A percentile compares a stretch with the other conserved stretches of the same genome.
Conservation (phyloP, 2,888 invertebrate species). For the Lepidonotus clava region DNA sequence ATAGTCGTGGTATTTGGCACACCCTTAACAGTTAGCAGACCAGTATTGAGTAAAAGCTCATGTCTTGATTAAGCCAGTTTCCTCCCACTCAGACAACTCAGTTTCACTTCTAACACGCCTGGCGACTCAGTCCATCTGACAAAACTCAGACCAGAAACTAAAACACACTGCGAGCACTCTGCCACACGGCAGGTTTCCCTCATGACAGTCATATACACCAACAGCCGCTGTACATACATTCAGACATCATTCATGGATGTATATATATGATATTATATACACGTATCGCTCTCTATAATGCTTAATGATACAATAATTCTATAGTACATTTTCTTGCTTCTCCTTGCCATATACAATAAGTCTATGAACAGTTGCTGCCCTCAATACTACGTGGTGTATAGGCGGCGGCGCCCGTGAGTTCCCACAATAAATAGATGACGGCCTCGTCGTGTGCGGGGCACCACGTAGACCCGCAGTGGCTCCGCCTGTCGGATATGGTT, state of each 20-base stretch:
- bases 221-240: no score
- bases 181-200: no score
- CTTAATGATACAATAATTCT: background rate
- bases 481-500: background rate
- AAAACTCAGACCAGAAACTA: no score
- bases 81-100: no score
- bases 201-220: no score
- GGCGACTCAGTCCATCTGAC: no score
- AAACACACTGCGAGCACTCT: no score
- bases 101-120: no score
- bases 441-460: background rate
- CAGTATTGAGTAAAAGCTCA: no score
- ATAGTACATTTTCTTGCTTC: background rate
- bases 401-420: background rate
- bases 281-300: background rate
- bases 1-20: no score
- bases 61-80: no score
- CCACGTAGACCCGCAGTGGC: background rate
- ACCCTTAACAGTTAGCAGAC: no score
- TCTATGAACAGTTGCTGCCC: constrained; percentile 33
- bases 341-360: background rate
- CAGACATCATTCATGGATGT: background rate
- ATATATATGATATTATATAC: background rate
- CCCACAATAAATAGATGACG: background rate
- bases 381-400: background rate